A percentile compares a stretch with the other conserved stretches of the same genome.
These are phyloP conservation scores for Tapirus terrestris DNA, from an alignment of 2,113 vertebrate species.

Conservation along the genomic window DNA sequence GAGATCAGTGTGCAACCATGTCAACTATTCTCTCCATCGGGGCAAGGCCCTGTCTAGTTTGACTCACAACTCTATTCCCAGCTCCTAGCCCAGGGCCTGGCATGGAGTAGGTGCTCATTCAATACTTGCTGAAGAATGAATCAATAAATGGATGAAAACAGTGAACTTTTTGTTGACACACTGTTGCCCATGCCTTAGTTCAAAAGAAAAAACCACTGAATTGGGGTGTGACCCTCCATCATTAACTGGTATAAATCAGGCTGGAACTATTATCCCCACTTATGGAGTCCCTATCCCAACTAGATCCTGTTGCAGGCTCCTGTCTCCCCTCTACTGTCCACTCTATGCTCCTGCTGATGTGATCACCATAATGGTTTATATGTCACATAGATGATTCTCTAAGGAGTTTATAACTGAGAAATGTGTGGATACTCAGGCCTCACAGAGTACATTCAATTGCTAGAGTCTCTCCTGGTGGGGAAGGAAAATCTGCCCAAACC, in stretches of 20 bases:
- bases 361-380: background rate
- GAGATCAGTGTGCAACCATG: too few relatives aligned
- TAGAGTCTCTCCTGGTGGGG: background rate
- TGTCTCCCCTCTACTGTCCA: background rate
- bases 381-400: background rate
- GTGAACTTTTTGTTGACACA: background rate
- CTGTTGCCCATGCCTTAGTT: background rate
- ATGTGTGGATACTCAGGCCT: background rate
- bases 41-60: background rate
- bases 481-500: background rate
- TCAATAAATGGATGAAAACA: background rate
- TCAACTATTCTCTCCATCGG: background rate
- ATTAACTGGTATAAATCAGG: background rate
- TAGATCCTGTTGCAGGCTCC: background rate
- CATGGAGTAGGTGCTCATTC: background rate
- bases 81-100: background rate
- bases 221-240: background rate
- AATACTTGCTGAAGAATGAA: background rate
- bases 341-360: background rate
- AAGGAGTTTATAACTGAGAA: background rate
- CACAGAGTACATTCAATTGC: rapidly evolving
- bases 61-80: background rate
- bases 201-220: background rate
- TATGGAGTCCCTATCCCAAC: background rate
- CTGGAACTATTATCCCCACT: background rate